Conservation (phyloP, 2,888 invertebrate species). For the Trissolcus brochymenae region DNA sequence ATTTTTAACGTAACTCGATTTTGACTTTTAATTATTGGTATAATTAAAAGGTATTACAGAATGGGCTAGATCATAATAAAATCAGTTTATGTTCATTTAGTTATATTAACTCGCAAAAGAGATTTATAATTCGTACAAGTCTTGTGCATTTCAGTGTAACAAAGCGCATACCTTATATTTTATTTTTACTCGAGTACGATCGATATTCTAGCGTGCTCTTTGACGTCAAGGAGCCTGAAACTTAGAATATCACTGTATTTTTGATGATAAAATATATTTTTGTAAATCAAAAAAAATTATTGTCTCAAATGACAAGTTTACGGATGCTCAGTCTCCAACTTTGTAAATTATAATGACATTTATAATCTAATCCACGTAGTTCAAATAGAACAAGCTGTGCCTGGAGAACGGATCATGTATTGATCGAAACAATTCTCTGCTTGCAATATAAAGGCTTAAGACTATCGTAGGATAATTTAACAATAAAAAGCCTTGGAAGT, state of each 20-base stretch:
- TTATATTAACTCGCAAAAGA: slow-evolving; percentile 21
- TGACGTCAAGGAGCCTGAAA: slow-evolving; percentile 52
- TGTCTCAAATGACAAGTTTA: slow-evolving; percentile 15
- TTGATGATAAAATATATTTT: slow-evolving; percentile 48
- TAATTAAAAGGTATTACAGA: neutral
- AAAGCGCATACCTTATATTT: slow-evolving; percentile 50
- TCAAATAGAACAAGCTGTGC: no score
- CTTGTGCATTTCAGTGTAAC: slow-evolving; percentile 34
- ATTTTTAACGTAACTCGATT: no score
- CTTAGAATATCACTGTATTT: slow-evolving; percentile 45
- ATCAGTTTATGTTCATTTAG: slow-evolving; percentile 22
- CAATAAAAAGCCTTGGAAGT: no score
- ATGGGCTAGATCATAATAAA: slow-evolving; percentile 7
- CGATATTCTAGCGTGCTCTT: slow-evolving; percentile 55
- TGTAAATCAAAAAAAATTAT: slow-evolving; percentile 36
- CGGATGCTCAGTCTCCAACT: no score
- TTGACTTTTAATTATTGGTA: neutral
- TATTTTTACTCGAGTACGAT: slow-evolving; percentile 54
- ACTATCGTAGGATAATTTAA: no score
- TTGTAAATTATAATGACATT: no score
- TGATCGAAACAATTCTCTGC: slow-evolving; percentile 1
- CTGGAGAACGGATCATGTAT: neutral
- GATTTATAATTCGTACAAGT: slow-evolving; percentile 36
- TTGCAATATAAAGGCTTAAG: no score
- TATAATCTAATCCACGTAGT: no score